phyloP scores from a whole-genome alignment of 2,888 invertebrate genomes.

The Lasius platythorax region DNA sequence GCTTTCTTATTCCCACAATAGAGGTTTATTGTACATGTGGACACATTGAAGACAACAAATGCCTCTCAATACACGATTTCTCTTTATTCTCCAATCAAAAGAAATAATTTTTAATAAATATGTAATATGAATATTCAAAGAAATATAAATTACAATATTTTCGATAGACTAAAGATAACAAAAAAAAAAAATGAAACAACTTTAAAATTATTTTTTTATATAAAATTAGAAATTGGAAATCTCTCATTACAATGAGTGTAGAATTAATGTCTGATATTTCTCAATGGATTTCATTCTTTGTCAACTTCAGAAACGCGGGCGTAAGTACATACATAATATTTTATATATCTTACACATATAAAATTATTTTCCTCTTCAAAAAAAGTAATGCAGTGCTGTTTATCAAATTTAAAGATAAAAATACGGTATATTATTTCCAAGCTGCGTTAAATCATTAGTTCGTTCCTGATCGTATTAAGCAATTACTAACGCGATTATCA shows the following conservation, averaged over 20 bases:
- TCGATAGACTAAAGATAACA: neutral
- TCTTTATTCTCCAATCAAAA: neutral
- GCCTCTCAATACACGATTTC: neutral
- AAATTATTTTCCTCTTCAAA: neutral
- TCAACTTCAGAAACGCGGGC: neutral
- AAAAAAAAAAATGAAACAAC: neutral
- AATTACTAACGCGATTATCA: neutral
- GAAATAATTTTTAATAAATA: slow-evolving; percentile 1
- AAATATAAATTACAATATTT: neutral
- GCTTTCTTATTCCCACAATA: slow-evolving; percentile 2
- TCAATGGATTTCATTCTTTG: neutral
- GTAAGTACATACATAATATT: neutral
- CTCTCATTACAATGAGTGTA: neutral
- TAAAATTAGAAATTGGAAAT: neutral
- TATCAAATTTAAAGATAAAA: neutral
- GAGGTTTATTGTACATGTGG: slow-evolving; percentile 12
- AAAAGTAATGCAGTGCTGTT: neutral
- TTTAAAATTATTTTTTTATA: neutral
- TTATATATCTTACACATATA: neutral
- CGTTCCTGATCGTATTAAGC: neutral
- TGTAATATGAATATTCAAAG: neutral
- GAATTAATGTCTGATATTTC: neutral
- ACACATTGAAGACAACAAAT: neutral
- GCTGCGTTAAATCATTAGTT: neutral
- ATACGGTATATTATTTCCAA: neutral